Conservation (phyloP, 92 coral and sea anemone species). For the Pocillopora meandrina region DNA sequence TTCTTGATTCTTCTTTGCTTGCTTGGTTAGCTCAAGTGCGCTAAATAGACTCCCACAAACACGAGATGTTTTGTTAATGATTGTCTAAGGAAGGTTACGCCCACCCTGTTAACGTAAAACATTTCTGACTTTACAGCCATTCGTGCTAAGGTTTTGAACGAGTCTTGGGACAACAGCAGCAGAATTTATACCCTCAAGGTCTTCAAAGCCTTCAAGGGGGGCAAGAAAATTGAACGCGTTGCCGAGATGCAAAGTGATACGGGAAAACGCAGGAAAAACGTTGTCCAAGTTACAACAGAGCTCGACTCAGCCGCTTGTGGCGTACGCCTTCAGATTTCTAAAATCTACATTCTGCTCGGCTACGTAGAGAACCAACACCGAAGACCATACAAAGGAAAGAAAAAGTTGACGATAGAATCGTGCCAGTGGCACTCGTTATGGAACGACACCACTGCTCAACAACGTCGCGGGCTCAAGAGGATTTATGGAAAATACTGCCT, state of each 20-base stretch:
- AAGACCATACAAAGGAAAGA: neutral
- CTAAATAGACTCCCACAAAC: too few relatives aligned
- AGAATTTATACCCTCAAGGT: constrained; percentile 13
- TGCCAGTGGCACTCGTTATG: constrained; percentile 66
- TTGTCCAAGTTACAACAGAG: neutral
- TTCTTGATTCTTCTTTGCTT: too few relatives aligned
- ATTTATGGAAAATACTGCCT: constrained; percentile 59
- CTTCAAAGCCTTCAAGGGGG: constrained; percentile 17
- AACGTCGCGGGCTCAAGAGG: constrained; percentile 62
- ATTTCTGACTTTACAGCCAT: constrained; percentile 22
- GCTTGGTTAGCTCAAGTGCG: too few relatives aligned
- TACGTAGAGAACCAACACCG: constrained; percentile 20
- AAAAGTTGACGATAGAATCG: constrained; percentile 35
- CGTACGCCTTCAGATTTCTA: constrained; percentile 34
- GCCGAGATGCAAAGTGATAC: neutral
- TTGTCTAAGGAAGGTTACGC: neutral
- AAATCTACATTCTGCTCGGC: constrained; percentile 65
- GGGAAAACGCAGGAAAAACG: constrained; percentile 1
- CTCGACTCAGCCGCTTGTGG: constrained; percentile 39
- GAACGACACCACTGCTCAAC: constrained; percentile 52
- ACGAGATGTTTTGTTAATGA: too few relatives aligned
- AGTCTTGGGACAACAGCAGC: neutral
- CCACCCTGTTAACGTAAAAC: too few relatives aligned
- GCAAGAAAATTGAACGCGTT: neutral
- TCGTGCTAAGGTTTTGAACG: constrained; percentile 5